Base-by-base conservation (phyloP, 1,140 invertebrate species). In the Drosophila kohkoa region DNA sequence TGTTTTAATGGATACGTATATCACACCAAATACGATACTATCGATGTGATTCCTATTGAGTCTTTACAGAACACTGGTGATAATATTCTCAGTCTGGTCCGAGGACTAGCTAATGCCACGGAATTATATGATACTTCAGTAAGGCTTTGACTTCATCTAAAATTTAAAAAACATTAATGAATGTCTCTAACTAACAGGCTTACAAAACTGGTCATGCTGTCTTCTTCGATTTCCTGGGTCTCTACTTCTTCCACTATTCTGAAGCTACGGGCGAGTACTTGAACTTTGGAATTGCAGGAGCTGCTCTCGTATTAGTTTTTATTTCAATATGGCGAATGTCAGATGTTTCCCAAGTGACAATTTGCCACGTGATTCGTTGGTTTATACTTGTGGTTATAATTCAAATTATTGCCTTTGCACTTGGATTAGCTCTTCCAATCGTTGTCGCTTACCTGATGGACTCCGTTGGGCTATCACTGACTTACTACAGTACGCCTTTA, bases 1-100 rank as follows among this genome's bases (percentile, higher is more conserved):
- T 95, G 96, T 59, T 94, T 95, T 20, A 98, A 99, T 94, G 98
- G 98, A 30, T 98, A 97, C 91, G 96, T 98, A 0, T 98, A 98
- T 86, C 97, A 98, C 82, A 98, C 97, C 11, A 95, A 95, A 83
- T 96, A 96, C 92, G 97, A 98, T 92, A 93, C 94, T 7, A 94
- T 96, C 15, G 93, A 96, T 77, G 94, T 95, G 81, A 96, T 98
- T 82, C 95, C 96, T 6, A 81, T 95, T 7, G 97, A 96, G 10
- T 95, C 96, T 6, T 93, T 98, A 28, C 97, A 98, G 92, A 94
- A 96, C 81, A 96, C 96, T 60, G 97, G 96, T 65, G 95, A 96
- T 78, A 96, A 96, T 91, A 94, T 97, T 45, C 90, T 97, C 28
- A 94, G 95, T 13, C 83, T 97, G 8, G 92, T 95, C 0, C 91